Percentiles rank a stretch among this genome's conserved stretches.
Conservation (phyloP, 2,888 invertebrate species). For the Ormyrus pomaceus region DNA sequence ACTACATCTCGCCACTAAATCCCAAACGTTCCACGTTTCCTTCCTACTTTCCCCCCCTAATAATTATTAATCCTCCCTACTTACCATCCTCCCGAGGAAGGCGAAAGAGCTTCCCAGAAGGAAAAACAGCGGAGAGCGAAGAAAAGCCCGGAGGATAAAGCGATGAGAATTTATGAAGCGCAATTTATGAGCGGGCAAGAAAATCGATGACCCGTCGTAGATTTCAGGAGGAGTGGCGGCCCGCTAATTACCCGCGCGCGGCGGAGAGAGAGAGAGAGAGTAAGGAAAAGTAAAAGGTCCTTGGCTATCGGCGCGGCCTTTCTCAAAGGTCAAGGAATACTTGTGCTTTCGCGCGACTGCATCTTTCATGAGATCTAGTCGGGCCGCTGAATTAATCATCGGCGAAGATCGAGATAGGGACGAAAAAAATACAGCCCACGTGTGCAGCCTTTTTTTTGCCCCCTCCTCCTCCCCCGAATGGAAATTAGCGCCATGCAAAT, state of each 20-base stretch:
- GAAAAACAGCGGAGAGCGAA: background rate
- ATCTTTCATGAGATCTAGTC: constrained; percentile 48
- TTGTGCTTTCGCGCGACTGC: constrained; percentile 31
- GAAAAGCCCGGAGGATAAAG: background rate
- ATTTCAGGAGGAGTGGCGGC: background rate
- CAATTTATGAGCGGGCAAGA: constrained; percentile 22
- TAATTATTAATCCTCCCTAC: too few species aligned
- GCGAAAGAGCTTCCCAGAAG: too few species aligned
- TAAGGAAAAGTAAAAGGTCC: constrained; percentile 39
- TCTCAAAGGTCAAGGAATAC: constrained; percentile 51
- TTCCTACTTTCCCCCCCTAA: too few species aligned
- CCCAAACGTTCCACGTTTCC: background rate
- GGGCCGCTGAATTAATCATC: constrained; percentile 44
- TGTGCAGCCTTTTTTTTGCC: background rate
- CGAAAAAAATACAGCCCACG: background rate
- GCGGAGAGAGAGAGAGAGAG: background rate
- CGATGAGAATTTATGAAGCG: constrained; percentile 32
- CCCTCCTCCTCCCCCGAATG: background rate
- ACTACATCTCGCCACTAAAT: too few species aligned
- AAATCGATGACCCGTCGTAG: constrained; percentile 35
- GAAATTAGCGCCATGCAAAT: constrained; percentile 36
- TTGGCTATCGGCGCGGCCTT: constrained; percentile 15
- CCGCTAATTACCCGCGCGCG: constrained; percentile 36
- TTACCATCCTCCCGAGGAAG: too few species aligned
- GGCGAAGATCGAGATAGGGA: constrained; percentile 19